Conservation (phyloP, 1,140 invertebrate genomes). For the Uloborus diversus region DNA sequence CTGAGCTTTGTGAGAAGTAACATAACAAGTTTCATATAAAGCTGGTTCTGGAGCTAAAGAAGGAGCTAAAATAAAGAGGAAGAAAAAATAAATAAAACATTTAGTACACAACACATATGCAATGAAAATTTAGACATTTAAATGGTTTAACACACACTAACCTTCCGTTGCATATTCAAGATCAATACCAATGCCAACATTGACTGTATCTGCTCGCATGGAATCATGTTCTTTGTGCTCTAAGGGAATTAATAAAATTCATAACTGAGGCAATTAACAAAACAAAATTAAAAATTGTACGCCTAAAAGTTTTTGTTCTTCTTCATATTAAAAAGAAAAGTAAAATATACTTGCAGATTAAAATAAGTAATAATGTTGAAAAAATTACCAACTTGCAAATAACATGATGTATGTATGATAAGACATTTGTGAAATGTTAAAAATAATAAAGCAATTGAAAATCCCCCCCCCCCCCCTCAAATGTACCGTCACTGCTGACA, state of each 20-base stretch:
- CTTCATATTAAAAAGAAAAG: neutral
- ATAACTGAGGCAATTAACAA: too few relatives aligned
- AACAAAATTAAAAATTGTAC: neutral
- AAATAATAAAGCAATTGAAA: too few relatives aligned
- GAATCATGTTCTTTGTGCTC: conserved; percentile 51
- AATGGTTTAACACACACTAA: conserved; percentile 25
- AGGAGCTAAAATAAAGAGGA: conserved; percentile 68
- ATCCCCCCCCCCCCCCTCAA: too few relatives aligned
- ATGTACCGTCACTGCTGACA: too few relatives aligned
- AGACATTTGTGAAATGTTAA: too few relatives aligned
- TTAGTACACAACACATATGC: neutral
- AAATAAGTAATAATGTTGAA: neutral
- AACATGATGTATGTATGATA: neutral
- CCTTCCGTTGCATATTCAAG: conserved; percentile 95
- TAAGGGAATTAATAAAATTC: conserved; percentile 4
- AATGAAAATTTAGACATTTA: conserved; percentile 23
- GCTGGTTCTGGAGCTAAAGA: conserved; percentile 91
- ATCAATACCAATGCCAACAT: conserved; percentile 77
- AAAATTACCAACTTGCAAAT: neutral
- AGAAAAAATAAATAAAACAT: neutral
- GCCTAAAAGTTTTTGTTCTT: neutral
- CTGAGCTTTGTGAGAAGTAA: conserved; percentile 97
- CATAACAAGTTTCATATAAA: conserved; percentile 97
- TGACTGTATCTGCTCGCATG: conserved; percentile 50
- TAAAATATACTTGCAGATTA: neutral